Evolutionary conservation across 2,888 invertebrate species (phyloP).

Genomic region (Patella depressa): DNA sequence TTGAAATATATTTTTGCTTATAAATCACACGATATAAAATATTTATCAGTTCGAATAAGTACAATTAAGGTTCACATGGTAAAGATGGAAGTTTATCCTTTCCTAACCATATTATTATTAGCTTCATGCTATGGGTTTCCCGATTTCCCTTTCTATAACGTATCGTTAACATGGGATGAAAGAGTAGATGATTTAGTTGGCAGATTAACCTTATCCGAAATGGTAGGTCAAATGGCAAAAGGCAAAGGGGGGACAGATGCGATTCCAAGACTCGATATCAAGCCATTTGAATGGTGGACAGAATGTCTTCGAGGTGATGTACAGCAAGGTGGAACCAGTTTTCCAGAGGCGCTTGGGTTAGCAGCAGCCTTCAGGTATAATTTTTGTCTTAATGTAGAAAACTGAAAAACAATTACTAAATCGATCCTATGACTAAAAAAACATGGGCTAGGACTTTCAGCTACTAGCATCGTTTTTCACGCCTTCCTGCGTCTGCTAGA

Average conservation of each 20-base stretch:
- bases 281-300: slow-evolving; percentile 18
- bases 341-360: slow-evolving; percentile 12
- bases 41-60: too few species aligned
- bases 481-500: too few species aligned
- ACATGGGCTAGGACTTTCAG: too few species aligned
- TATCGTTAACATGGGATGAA: background rate
- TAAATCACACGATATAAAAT: too few species aligned
- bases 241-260: slow-evolving; percentile 11
- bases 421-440: too few species aligned
- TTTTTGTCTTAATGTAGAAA: background rate
- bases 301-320: slow-evolving; percentile 15
- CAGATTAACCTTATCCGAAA: background rate
- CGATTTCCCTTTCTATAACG: background rate
- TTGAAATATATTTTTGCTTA: too few species aligned
- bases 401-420: too few species aligned
- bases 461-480: too few species aligned
- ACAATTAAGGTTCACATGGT: too few species aligned
- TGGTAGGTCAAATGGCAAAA: background rate
- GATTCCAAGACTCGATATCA: slow-evolving; percentile 12
- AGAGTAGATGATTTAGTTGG: background rate
- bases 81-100: background rate
- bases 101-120: background rate
- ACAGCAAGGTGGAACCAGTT: slow-evolving; percentile 6
- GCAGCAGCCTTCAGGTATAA: slow-evolving; percentile 27
- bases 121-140: background rate